Conservation (phyloP, 2,797 vertebrate species). For the Siniperca scherzeri region DNA sequence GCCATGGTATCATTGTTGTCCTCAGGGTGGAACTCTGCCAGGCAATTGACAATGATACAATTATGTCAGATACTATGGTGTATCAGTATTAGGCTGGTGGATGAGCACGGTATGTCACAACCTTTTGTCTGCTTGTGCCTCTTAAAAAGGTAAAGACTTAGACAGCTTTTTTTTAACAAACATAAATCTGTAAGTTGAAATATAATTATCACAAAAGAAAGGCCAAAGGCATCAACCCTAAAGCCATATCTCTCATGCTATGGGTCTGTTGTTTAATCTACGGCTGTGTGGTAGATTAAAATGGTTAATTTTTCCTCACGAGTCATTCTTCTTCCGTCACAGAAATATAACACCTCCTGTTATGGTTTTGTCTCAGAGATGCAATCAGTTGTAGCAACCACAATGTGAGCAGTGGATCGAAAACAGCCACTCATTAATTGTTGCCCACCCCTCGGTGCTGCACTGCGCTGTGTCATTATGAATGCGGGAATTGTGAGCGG, state of each 20-base stretch:
- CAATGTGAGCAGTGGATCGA: conserved; percentile 76
- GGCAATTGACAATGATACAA: conserved; percentile 62
- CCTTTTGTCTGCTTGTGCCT: conserved; percentile 31
- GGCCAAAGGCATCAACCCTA: background rate
- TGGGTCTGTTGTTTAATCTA: conserved; percentile 27
- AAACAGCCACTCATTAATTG: conserved; percentile 80
- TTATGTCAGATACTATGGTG: conserved; percentile 46
- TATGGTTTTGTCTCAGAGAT: conserved; percentile 66
- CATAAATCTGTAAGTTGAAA: conserved; percentile 3
- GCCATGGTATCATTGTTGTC: conserved; percentile 73
- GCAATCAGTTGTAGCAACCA: conserved; percentile 71
- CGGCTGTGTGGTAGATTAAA: background rate
- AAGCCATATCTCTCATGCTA: background rate
- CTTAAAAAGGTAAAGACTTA: background rate
- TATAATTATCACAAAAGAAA: background rate
- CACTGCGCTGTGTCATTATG: conserved; percentile 62
- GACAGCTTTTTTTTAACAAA: background rate
- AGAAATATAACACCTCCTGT: conserved; percentile 44
- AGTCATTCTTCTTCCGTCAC: conserved; percentile 38
- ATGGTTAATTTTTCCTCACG: conserved; percentile 22
- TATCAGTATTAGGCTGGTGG: conserved; percentile 18
- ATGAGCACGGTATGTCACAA: background rate
- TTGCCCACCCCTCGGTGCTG: conserved; percentile 63
- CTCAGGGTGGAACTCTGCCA: conserved; percentile 67
- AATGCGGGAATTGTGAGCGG: conserved; percentile 66